Evolutionary conservation across 2,888 invertebrate genomes (phyloP).

Genomic region (Caenorhabditis sinica): DNA sequence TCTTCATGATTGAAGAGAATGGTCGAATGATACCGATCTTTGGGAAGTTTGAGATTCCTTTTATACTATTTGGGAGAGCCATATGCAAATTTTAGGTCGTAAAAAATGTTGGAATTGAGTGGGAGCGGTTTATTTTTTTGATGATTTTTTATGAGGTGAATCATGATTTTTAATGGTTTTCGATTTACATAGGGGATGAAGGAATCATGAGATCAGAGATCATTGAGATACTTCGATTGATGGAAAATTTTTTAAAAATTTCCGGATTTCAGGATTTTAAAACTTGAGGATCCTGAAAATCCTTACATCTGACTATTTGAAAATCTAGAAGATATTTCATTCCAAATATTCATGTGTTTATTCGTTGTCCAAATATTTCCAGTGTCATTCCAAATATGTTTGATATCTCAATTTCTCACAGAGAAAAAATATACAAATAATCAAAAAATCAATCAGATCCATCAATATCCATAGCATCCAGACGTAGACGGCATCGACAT

Average conservation of each 20-base stretch:
- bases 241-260: too few species aligned
- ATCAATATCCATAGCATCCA: conserved; percentile 10
- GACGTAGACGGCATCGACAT: conserved; percentile 24
- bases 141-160: background rate
- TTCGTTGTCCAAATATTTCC: too few species aligned
- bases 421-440: conserved; percentile 4
- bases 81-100: background rate
- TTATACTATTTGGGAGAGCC: background rate
- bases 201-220: background rate
- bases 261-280: too few species aligned
- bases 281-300: too few species aligned
- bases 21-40: too few species aligned
- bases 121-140: background rate
- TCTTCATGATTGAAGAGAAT: background rate
- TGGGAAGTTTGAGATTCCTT: background rate
- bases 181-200: background rate
- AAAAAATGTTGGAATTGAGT: background rate
- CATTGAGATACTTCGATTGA: background rate
- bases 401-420: background rate
- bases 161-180: background rate
- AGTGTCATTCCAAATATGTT: too few species aligned
- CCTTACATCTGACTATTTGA: background rate
- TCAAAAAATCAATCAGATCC: background rate
- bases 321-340: background rate
- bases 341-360: background rate